Conservation (phyloP, 1,140 invertebrate species). For the Leptinotarsa lineolata region DNA sequence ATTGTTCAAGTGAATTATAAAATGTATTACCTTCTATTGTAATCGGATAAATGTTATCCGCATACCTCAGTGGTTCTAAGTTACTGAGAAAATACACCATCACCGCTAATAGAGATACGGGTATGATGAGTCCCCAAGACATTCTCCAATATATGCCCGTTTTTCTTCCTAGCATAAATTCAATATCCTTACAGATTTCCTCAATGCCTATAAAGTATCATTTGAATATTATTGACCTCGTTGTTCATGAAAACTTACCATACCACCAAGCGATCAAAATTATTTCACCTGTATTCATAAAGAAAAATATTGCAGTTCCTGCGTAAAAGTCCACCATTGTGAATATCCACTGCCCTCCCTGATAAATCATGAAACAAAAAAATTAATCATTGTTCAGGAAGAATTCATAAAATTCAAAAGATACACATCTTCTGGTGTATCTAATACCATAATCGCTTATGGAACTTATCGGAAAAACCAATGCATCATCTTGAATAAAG, state of each 20-base stretch:
- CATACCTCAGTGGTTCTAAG: slow-evolving; percentile 62
- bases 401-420: background rate
- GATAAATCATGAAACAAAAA: slow-evolving; percentile 41
- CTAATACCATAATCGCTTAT: too few species aligned
- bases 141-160: slow-evolving; percentile 77
- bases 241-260: slow-evolving; percentile 60
- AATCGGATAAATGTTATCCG: slow-evolving; percentile 47
- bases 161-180: slow-evolving; percentile 73
- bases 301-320: slow-evolving; percentile 75
- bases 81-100: slow-evolving; percentile 66
- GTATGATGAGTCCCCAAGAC: slow-evolving; percentile 79
- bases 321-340: slow-evolving; percentile 84
- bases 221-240: background rate
- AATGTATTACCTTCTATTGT: slow-evolving; percentile 45
- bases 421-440: too few species aligned
- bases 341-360: slow-evolving; percentile 87
- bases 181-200: slow-evolving; percentile 66
- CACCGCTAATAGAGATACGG: slow-evolving; percentile 68
- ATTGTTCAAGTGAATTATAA: too few species aligned
- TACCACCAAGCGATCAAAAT: slow-evolving; percentile 76
- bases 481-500: too few species aligned
- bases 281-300: slow-evolving; percentile 73
- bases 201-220: slow-evolving; percentile 59
- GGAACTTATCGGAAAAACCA: too few species aligned
- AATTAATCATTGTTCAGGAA: background rate